Percentiles rank a stretch among this genome's conserved stretches.
phyloP scores from a whole-genome alignment of 2,113 vertebrate genomes.

The Platichthys stellatus region DNA sequence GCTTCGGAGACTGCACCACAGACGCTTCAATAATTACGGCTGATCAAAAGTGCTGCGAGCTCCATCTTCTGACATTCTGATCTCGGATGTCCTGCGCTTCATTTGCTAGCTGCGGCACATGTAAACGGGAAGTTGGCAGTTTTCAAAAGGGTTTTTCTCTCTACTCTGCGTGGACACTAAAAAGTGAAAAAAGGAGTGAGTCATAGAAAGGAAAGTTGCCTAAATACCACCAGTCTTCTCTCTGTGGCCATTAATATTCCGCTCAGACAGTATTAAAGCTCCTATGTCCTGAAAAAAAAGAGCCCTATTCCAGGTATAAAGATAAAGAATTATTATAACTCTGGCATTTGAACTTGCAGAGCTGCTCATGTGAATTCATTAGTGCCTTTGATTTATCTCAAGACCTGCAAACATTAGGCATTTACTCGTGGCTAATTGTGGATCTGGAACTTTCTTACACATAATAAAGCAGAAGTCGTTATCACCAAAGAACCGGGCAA shows the following conservation, averaged over 20 bases:
- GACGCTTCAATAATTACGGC: conserved; percentile 24
- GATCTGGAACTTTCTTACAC: conserved; percentile 22
- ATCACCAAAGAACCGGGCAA: conserved; percentile 29
- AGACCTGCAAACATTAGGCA: conserved; percentile 12
- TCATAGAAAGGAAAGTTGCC: conserved; percentile 38
- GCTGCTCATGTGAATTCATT: conserved; percentile 48
- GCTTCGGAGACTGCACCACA: conserved; percentile 13
- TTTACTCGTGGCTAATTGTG: conserved; percentile 30
- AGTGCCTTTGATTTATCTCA: conserved; percentile 42
- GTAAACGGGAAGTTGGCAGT: conserved; percentile 43
- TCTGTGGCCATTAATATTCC: conserved; percentile 23
- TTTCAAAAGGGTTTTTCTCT: conserved; percentile 31
- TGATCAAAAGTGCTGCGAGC: conserved; percentile 28
- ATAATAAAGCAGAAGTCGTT: conserved; percentile 26
- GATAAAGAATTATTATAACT: conserved; percentile 28
- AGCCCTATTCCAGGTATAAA: conserved; percentile 27
- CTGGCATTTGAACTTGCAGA: conserved; percentile 21
- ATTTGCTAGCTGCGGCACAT: conserved; percentile 33
- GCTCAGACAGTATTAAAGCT: conserved; percentile 15
- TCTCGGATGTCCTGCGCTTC: conserved; percentile 25
- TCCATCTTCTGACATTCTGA: conserved; percentile 39
- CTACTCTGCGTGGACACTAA: conserved; percentile 21
- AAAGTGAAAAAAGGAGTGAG: conserved; percentile 34
- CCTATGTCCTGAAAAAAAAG: not conserved
- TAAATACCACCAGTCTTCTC: conserved; percentile 29